Percentiles rank a stretch among this genome's conserved stretches.
These are phyloP conservation scores for Taeniopygia guttata DNA, from an alignment of 2,797 vertebrate genomes.

Conservation along the genomic window DNA sequence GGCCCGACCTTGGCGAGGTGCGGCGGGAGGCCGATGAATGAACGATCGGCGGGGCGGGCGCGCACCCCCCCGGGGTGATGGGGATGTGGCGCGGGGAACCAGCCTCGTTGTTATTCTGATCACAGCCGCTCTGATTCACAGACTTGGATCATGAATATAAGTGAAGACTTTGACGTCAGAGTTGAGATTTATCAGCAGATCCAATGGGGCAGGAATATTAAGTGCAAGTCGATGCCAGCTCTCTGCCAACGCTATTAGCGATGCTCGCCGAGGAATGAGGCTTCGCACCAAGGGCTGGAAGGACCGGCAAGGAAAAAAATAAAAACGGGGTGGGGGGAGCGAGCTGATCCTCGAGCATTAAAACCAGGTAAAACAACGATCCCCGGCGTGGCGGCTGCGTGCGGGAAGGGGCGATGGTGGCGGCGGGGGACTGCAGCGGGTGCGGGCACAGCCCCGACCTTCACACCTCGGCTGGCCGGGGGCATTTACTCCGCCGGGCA, in stretches of 20 bases:
- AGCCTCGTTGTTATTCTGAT: constrained; percentile 74
- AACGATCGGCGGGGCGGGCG: not conserved
- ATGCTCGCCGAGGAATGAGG: constrained; percentile 75
- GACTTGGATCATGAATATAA: constrained; percentile 82
- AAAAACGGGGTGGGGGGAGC: not conserved
- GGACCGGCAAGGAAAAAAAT: constrained; percentile 15
- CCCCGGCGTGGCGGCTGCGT: not conserved
- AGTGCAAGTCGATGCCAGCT: constrained; percentile 75
- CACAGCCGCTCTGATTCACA: constrained; percentile 77
- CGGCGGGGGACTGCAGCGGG: not conserved
- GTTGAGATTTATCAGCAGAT: constrained; percentile 82
- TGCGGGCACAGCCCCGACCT: not conserved
- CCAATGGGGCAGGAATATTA: constrained; percentile 84
- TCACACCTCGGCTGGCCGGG: not conserved
- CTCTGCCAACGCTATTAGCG: constrained; percentile 76
- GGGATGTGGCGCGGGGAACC: not conserved
- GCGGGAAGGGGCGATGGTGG: not conserved
- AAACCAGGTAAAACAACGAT: constrained; percentile 7
- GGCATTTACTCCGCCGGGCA: not conserved
- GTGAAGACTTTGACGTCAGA: constrained; percentile 91
- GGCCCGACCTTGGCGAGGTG: constrained; percentile 58
- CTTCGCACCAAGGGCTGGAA: constrained; percentile 13
- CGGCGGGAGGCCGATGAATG: constrained; percentile 45
- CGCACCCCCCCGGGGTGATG: not conserved
- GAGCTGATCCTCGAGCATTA: not conserved